Conservation (phyloP, 2,888 invertebrate species). For the Dyspetes luteomarginatus region DNA sequence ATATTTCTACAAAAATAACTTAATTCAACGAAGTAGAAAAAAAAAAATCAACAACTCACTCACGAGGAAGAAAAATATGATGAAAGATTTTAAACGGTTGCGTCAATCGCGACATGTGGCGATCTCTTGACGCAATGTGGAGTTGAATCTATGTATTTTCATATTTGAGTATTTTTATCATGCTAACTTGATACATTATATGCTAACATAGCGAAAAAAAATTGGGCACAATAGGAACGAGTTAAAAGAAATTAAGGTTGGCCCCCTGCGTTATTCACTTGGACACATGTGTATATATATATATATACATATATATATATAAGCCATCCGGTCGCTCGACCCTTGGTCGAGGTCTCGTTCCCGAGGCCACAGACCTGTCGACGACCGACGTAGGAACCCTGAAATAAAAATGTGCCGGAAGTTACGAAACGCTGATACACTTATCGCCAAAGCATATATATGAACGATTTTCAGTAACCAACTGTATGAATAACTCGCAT, state of each 20-base stretch:
- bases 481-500: background rate
- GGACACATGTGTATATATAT: background rate
- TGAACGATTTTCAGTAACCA: background rate
- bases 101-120: too few relatives aligned
- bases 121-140: too few relatives aligned
- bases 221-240: background rate
- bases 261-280: conserved; percentile 9
- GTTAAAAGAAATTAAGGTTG: conserved; percentile 34
- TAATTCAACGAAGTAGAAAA: too few relatives aligned
- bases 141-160: too few relatives aligned
- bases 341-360: conserved; percentile 25
- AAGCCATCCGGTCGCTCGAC: conserved; percentile 43
- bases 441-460: background rate
- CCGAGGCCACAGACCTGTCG: conserved; percentile 39
- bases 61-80: too few relatives aligned
- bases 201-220: background rate
- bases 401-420: conserved; percentile 43
- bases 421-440: conserved; percentile 54
- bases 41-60: too few relatives aligned
- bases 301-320: too few relatives aligned
- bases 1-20: too few relatives aligned
- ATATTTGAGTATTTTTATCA: too few relatives aligned
- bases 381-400: conserved; percentile 28
- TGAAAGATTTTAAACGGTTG: too few relatives aligned
- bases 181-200: background rate